Percentiles rank a stretch among this genome's conserved stretches.
Evolutionary conservation across 1,140 invertebrate species (phyloP).

Genomic region (Drosophila dunni): DNA sequence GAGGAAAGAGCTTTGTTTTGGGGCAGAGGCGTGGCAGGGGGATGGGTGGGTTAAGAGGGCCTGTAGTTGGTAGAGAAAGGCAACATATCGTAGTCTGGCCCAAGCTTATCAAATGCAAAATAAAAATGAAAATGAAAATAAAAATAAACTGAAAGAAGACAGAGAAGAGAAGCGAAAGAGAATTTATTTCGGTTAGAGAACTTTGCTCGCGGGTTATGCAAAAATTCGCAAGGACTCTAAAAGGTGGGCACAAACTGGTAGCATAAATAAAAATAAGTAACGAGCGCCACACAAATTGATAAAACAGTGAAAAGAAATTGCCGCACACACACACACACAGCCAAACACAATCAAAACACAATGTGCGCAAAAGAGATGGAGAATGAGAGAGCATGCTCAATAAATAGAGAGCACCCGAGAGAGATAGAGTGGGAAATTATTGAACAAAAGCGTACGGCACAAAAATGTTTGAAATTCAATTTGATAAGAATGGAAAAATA

Average conservation of each 20-base stretch:
- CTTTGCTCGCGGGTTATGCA: conserved; percentile 80
- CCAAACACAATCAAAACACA: conserved; percentile 55
- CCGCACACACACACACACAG: conserved; percentile 42
- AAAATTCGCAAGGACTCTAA: conserved; percentile 66
- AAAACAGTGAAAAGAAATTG: conserved; percentile 81
- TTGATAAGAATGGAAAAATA: conserved; percentile 64
- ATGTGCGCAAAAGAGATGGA: neutral
- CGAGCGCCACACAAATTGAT: conserved; percentile 80
- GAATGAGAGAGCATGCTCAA: conserved; percentile 9
- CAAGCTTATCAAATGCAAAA: conserved; percentile 79
- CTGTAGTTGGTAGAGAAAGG: too few relatives aligned
- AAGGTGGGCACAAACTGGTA: conserved; percentile 28
- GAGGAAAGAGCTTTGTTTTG: conserved; percentile 50
- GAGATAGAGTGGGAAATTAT: conserved; percentile 61
- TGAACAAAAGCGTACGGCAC: conserved; percentile 70
- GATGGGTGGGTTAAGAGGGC: too few relatives aligned
- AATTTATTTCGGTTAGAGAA: conserved; percentile 82
- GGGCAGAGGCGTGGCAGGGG: neutral
- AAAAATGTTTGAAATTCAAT: conserved; percentile 80
- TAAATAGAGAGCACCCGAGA: conserved; percentile 5
- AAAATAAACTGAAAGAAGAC: neutral
- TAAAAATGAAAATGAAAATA: conserved; percentile 46
- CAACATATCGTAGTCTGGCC: conserved; percentile 42
- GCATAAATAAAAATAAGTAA: conserved; percentile 83
- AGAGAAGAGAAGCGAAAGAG: conserved; percentile 37